Conservation (phyloP, 2,797 vertebrate species). For the Leptodactylus fallax region DNA sequence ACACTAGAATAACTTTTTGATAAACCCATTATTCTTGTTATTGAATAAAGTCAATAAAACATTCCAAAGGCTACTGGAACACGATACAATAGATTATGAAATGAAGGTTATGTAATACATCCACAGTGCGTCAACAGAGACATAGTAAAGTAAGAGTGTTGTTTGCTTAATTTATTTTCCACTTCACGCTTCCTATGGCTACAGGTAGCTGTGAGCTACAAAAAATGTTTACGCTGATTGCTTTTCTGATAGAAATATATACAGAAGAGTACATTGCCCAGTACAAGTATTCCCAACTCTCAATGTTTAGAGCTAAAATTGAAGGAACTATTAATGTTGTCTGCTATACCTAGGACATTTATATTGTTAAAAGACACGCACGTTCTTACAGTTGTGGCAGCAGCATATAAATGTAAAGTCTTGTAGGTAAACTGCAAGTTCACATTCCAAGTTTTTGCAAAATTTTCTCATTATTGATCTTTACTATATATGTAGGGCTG, state of each 20-base stretch:
- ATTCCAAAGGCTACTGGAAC: no score
- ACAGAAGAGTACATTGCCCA: neutral
- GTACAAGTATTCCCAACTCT: slow-evolving; percentile 37
- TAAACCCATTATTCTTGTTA: no score
- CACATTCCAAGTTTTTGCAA: neutral
- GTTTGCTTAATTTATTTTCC: slow-evolving; percentile 47
- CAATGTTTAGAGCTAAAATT: neutral
- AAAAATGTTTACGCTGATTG: neutral
- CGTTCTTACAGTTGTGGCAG: neutral
- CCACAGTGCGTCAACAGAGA: neutral
- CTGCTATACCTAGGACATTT: neutral
- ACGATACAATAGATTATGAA: no score
- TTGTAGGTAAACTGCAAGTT: neutral
- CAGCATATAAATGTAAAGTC: neutral
- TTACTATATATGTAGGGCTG: neutral
- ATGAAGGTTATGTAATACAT: slow-evolving; percentile 8
- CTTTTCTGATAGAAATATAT: slow-evolving; percentile 26
- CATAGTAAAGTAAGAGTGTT: slow-evolving; percentile 2
- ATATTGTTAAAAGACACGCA: neutral
- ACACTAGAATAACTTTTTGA: no score
- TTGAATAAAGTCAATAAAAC: no score
- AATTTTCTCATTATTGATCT: neutral
- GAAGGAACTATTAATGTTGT: slow-evolving; percentile 4
- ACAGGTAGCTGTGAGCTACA: slow-evolving; percentile 2
- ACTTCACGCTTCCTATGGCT: slow-evolving; percentile 33